phyloP scores from a whole-genome alignment of 2,888 invertebrate species.

The Nesidiocoris tenuis region DNA sequence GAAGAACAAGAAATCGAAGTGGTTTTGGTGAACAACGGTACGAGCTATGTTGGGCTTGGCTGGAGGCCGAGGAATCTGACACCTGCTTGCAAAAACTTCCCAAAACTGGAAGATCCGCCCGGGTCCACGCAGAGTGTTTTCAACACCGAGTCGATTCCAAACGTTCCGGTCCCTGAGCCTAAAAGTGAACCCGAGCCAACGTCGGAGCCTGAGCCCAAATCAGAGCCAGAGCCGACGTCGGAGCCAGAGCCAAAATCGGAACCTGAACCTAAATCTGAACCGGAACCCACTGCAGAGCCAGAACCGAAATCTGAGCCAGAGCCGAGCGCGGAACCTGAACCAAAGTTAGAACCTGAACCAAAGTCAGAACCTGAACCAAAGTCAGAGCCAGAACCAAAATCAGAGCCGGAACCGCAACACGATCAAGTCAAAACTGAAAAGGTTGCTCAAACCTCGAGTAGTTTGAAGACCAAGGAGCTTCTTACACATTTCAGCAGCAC shows the following conservation, averaged over 20 bases:
- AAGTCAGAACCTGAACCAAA: conserved; percentile 55
- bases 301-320: conserved; percentile 55
- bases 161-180: conserved; percentile 9
- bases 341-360: conserved; percentile 55
- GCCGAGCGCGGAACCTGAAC: conserved; percentile 54
- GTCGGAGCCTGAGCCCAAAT: conserved; percentile 55
- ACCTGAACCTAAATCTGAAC: conserved; percentile 53
- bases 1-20: conserved; percentile 85
- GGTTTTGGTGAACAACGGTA: conserved; percentile 81
- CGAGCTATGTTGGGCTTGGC: conserved; percentile 86
- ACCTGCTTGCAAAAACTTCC: conserved; percentile 77
- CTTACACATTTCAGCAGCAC: conserved; percentile 54
- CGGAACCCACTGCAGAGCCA: conserved; percentile 57
- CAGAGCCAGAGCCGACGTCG: conserved; percentile 55
- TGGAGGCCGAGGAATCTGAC: conserved; percentile 81
- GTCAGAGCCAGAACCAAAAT: conserved; percentile 54
- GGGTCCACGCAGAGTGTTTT: conserved; percentile 50
- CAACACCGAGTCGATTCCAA: conserved; percentile 30
- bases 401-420: conserved; percentile 55
- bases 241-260: conserved; percentile 54
- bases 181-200: conserved; percentile 55
- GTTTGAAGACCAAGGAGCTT: conserved; percentile 27
- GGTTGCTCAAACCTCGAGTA: conserved; percentile 23
- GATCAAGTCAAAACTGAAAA: conserved; percentile 53
- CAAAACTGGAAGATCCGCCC: conserved; percentile 54